Conservation (phyloP, 1,140 invertebrate species). For the Zaprionus capensis region DNA sequence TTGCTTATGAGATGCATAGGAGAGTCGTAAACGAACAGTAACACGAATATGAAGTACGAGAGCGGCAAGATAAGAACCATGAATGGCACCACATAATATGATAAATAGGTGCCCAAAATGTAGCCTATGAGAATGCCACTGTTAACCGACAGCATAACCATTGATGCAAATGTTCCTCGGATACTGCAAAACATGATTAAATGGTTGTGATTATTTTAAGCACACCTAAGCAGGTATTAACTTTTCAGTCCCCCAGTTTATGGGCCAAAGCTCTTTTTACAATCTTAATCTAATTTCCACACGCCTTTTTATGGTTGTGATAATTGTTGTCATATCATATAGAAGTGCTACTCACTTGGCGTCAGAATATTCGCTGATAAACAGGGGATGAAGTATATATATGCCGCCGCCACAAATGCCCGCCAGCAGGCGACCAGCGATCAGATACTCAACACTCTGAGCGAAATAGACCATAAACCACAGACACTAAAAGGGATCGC, state of each 20-base stretch:
- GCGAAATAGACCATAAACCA: conserved; percentile 71
- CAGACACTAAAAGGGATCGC: conserved; percentile 51
- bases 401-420: conserved; percentile 78
- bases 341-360: conserved; percentile 60
- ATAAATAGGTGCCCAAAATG: conserved; percentile 62
- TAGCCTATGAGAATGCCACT: conserved; percentile 65
- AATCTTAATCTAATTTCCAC: conserved; percentile 4
- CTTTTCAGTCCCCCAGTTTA: not conserved
- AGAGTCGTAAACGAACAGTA: conserved; percentile 66
- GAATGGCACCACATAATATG: conserved; percentile 56
- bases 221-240: conserved; percentile 5
- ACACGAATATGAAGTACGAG: conserved; percentile 40
- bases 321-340: not conserved
- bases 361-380: conserved; percentile 76
- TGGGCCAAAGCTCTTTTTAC: not conserved
- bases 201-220: not conserved
- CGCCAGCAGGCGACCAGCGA: conserved; percentile 78
- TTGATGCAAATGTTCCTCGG: conserved; percentile 67
- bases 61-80: conserved; percentile 53
- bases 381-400: conserved; percentile 68
- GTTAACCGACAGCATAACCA: conserved; percentile 67
- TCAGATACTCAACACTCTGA: conserved; percentile 65
- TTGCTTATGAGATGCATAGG: conserved; percentile 66
- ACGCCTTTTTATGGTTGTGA: not conserved
- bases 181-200: conserved; percentile 48